These are phyloP conservation scores for Congeria kusceri DNA, from an alignment of 2,888 invertebrate genomes.

Conservation along the genomic window DNA sequence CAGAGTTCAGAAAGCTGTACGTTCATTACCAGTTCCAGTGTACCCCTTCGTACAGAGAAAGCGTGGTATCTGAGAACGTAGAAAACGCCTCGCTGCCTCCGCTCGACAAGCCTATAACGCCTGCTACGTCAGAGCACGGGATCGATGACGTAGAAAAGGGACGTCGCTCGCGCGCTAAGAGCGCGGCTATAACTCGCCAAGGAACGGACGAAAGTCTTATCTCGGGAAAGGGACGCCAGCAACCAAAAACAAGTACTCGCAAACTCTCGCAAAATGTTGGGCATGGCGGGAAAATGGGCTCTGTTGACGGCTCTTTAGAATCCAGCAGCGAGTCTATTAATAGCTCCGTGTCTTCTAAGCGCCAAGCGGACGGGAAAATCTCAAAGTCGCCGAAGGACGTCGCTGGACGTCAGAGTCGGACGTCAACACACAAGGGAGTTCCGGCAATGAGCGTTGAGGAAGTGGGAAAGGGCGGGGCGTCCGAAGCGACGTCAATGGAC, in stretches of 20 bases:
- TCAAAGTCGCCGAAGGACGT: constrained; percentile 36
- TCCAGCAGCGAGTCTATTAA: constrained; percentile 73
- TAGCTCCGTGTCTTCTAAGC: constrained; percentile 69
- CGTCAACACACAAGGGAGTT: constrained; percentile 49
- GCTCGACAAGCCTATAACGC: constrained; percentile 61
- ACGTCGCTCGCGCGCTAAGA: constrained; percentile 52
- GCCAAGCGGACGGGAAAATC: constrained; percentile 58
- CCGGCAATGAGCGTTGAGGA: constrained; percentile 57
- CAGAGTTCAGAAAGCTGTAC: constrained; percentile 73
- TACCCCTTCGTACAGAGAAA: constrained; percentile 73
- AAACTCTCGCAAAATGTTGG: constrained; percentile 56
- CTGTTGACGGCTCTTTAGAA: constrained; percentile 66
- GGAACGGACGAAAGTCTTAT: constrained; percentile 53
- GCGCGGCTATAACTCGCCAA: constrained; percentile 54
- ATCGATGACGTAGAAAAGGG: constrained; percentile 59
- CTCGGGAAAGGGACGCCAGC: constrained; percentile 37
- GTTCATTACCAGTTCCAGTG: constrained; percentile 79
- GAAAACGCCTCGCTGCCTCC: constrained; percentile 39
- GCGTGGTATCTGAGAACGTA: constrained; percentile 44
- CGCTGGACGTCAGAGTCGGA: constrained; percentile 60
- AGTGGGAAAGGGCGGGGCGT: background rate
- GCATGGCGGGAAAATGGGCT: constrained; percentile 57
- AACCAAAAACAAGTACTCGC: constrained; percentile 51
- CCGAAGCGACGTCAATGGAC: no score
- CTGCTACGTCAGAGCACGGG: constrained; percentile 64